Conservation (phyloP, 2,888 invertebrate genomes). For the Mesodorylaimus sp. region DNA sequence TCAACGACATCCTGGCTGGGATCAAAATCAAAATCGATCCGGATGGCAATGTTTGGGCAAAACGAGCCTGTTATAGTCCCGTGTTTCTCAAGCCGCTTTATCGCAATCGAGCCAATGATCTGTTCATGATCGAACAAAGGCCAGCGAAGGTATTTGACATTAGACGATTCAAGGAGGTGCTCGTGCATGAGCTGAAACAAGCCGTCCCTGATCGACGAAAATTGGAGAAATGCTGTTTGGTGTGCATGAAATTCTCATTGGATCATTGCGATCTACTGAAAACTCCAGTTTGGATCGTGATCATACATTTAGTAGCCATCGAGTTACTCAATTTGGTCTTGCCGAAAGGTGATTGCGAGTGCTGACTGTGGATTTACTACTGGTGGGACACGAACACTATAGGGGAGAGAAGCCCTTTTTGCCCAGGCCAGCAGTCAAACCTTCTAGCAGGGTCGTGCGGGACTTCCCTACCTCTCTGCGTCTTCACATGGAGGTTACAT, state of each 20-base stretch:
- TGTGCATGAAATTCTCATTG: conserved; percentile 11
- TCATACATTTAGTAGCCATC: conserved; percentile 14
- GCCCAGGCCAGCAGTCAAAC: too few species aligned
- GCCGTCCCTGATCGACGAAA: conserved; percentile 3
- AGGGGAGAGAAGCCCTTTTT: too few species aligned
- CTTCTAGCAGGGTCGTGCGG: too few species aligned
- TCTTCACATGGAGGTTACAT: too few species aligned
- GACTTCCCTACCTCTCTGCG: too few species aligned
- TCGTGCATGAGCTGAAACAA: conserved; percentile 9
- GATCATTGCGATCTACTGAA: conserved; percentile 9
- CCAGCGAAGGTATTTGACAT: conserved; percentile 13
- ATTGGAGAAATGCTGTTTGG: conserved; percentile 12
- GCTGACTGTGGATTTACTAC: too few species aligned
- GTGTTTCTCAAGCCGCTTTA: conserved; percentile 14
- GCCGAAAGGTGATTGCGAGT: conserved; percentile 10
- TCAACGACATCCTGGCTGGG: conserved; percentile 10
- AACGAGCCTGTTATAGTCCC: conserved; percentile 12
- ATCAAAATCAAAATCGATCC: conserved; percentile 15
- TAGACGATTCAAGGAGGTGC: conserved; percentile 11
- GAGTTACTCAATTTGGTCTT: conserved; percentile 13
- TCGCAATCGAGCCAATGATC: conserved; percentile 8
- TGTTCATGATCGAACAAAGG: conserved; percentile 11
- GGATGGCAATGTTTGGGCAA: conserved; percentile 17
- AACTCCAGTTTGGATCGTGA: conserved; percentile 12
- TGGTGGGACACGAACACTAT: too few species aligned